phyloP scores from a whole-genome alignment of 1,140 invertebrate species.

The Eupeodes corollae region DNA sequence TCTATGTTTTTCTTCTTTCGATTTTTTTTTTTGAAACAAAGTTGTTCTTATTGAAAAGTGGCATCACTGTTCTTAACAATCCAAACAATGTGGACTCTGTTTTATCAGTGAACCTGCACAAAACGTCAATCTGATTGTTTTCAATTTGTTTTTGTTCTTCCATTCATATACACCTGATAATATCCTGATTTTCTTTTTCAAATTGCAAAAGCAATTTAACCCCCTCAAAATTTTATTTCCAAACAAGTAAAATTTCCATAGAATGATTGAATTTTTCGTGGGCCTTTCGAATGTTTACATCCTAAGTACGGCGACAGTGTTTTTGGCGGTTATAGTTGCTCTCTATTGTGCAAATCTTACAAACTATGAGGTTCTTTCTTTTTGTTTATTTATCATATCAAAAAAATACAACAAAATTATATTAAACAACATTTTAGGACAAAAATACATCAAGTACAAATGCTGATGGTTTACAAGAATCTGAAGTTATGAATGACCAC shows the following conservation, averaged over 20 bases:
- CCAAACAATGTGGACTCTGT: no score
- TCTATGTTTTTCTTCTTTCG: no score
- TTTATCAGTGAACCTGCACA: no score
- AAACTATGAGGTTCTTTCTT: slow-evolving; percentile 23
- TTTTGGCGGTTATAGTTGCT: slow-evolving; percentile 23
- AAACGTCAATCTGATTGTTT: no score
- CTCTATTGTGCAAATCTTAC: slow-evolving; percentile 28
- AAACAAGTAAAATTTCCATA: neutral
- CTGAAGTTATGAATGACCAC: slow-evolving; percentile 14
- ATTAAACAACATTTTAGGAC: neutral
- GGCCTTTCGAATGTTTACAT: slow-evolving; percentile 12
- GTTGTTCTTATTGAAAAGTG: no score
- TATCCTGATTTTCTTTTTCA: no score
- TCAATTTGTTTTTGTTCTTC: no score
- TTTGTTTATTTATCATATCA: neutral
- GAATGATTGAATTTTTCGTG: neutral
- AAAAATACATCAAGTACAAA: neutral
- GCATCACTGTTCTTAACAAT: no score
- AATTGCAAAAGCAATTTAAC: no score
- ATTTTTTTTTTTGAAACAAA: no score
- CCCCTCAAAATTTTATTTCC: no score
- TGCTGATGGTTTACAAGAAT: neutral
- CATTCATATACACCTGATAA: no score
- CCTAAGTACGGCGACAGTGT: slow-evolving; percentile 19
- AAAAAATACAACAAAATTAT: neutral